These are phyloP conservation scores for Todiramphus saurophagus DNA, from an alignment of 2,113 vertebrate genomes.

Conservation along the genomic window DNA sequence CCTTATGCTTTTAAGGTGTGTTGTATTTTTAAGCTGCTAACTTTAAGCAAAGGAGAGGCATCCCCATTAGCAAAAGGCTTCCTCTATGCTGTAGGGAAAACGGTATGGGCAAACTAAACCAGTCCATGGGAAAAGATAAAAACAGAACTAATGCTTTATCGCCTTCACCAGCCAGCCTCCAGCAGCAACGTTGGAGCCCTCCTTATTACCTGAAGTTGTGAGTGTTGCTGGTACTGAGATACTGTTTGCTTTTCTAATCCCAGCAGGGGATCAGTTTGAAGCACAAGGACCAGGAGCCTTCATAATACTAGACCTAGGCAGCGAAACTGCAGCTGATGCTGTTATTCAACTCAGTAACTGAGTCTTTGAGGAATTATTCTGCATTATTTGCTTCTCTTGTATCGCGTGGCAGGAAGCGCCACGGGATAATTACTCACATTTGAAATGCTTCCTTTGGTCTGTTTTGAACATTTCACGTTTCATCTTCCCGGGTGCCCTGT, in stretches of 20 bases:
- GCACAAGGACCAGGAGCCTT: not conserved
- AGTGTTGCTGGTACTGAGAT: not conserved
- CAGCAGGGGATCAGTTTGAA: constrained; percentile 24
- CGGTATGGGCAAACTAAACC: accelerated
- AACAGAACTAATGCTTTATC: not conserved
- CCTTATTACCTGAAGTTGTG: constrained; percentile 9
- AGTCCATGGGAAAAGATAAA: not conserved
- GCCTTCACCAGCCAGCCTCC: not conserved
- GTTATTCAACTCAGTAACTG: constrained; percentile 38
- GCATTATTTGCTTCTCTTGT: constrained; percentile 59
- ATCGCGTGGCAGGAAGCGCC: constrained; percentile 56
- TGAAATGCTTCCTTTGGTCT: constrained; percentile 41
- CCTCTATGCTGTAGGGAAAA: not conserved
- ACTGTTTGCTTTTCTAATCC: constrained; percentile 52
- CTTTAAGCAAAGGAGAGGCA: not conserved
- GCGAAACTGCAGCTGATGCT: constrained; percentile 42
- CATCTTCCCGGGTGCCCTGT: not conserved
- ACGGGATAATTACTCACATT: constrained; percentile 59
- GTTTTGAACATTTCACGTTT: not conserved
- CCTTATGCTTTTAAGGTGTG: not conserved
- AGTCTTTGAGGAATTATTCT: constrained; percentile 59
- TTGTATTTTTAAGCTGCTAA: not conserved
- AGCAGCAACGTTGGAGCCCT: not conserved
- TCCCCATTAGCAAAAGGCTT: not conserved
- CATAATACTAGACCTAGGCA: not conserved